phyloP scores from a whole-genome alignment of 2,797 vertebrate genomes.

The Myotis findleyi region DNA sequence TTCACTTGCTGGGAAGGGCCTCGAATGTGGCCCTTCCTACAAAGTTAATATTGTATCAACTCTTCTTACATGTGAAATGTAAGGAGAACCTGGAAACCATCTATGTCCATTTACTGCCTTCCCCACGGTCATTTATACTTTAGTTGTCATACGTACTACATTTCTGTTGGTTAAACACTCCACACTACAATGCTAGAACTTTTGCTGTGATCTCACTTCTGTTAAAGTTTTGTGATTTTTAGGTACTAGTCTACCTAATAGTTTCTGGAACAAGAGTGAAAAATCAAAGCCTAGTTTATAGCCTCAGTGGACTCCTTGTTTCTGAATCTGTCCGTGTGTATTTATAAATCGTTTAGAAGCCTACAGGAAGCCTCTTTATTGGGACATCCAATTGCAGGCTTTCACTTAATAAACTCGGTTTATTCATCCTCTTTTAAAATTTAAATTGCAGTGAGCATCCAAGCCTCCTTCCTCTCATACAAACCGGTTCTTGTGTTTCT shows the following conservation, averaged over 20 bases:
- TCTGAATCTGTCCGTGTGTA: neutral
- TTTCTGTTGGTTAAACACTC: neutral
- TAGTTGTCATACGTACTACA: neutral
- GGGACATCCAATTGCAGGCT: slow-evolving; percentile 16
- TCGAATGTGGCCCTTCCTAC: no score
- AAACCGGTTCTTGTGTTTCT: slow-evolving; percentile 47
- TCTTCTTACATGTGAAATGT: neutral
- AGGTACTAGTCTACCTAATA: neutral
- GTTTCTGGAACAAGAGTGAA: slow-evolving; percentile 29
- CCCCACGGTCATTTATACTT: neutral
- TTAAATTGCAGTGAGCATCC: slow-evolving; percentile 38
- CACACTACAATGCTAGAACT: neutral
- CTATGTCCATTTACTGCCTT: neutral
- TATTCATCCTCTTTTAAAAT: slow-evolving; percentile 49
- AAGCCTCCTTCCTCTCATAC: slow-evolving; percentile 9
- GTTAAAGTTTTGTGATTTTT: slow-evolving; percentile 28
- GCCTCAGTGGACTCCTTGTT: neutral
- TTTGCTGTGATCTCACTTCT: slow-evolving; percentile 27
- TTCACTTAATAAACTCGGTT: slow-evolving; percentile 50
- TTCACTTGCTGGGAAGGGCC: no score
- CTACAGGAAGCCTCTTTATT: slow-evolving; percentile 13
- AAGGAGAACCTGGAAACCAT: neutral
- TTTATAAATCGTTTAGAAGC: slow-evolving; percentile 33
- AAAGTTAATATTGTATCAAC: neutral
- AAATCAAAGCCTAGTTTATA: slow-evolving; percentile 29